These are phyloP conservation scores for Bradypus variegatus DNA, from an alignment of 2,797 vertebrate genomes.

Conservation along the genomic window DNA sequence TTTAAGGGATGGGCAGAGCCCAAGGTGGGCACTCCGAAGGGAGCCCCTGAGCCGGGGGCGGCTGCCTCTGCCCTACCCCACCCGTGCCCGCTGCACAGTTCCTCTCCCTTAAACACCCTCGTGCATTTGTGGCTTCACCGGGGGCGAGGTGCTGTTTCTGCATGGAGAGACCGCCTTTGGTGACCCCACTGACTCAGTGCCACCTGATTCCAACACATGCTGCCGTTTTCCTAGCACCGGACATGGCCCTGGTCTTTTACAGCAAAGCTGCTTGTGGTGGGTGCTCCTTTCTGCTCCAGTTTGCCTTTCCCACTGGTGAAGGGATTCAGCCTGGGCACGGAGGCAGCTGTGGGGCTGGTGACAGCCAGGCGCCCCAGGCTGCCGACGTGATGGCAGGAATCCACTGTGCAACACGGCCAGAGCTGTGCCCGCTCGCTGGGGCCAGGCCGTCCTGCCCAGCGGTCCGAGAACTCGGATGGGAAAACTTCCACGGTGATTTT, in stretches of 20 bases:
- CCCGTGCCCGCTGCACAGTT: background rate
- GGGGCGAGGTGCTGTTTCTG: too few relatives aligned
- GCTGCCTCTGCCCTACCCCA: background rate
- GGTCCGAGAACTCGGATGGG: background rate
- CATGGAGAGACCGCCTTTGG: too few relatives aligned
- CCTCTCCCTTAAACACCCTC: background rate
- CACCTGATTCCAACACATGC: accelerated
- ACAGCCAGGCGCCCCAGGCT: too few relatives aligned
- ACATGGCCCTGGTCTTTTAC: background rate
- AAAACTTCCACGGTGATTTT: too few relatives aligned
- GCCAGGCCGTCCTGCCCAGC: background rate
- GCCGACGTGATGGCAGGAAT: too few relatives aligned
- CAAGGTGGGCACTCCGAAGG: background rate
- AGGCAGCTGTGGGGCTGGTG: too few relatives aligned
- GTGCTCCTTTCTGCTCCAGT: too few relatives aligned
- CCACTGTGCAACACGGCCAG: accelerated
- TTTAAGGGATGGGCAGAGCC: background rate
- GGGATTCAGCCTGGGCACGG: too few relatives aligned
- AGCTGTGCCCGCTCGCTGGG: background rate
- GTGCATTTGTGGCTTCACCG: too few relatives aligned
- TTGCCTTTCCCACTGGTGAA: too few relatives aligned
- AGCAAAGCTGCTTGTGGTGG: background rate
- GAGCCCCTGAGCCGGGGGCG: background rate
- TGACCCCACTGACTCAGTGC: too few relatives aligned
- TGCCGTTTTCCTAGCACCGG: background rate